These are phyloP conservation scores for Synanceia verrucosa DNA, from an alignment of 2,797 vertebrate species.

Conservation along the genomic window DNA sequence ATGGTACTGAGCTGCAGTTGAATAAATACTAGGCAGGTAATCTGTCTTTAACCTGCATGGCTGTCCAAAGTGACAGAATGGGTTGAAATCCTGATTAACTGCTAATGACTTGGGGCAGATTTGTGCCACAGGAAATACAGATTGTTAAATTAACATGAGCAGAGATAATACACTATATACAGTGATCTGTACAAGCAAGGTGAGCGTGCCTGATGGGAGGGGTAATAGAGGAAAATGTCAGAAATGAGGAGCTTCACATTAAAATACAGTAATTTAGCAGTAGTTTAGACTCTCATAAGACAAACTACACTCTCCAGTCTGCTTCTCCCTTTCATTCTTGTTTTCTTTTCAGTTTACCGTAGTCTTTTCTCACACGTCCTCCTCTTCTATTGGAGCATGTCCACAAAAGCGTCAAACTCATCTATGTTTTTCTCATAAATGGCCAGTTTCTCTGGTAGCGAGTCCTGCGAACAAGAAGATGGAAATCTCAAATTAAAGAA, in stretches of 20 bases:
- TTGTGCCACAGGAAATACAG: slow-evolving; percentile 31
- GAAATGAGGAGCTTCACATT: slow-evolving; percentile 35
- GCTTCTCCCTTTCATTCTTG: slow-evolving; percentile 16
- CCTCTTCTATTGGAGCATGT: slow-evolving; percentile 91
- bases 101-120: not conserved
- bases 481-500: not conserved
- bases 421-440: slow-evolving; percentile 97
- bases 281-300: slow-evolving; percentile 39
- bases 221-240: not conserved
- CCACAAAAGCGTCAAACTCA: slow-evolving; percentile 98
- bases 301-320: slow-evolving; percentile 19
- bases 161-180: slow-evolving; percentile 50
- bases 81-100: slow-evolving; percentile 17
- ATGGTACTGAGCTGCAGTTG: not conserved
- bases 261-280: slow-evolving; percentile 34
- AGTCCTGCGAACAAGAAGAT: slow-evolving; percentile 84
- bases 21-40: not conserved
- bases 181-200: slow-evolving; percentile 40
- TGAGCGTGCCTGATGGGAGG: not conserved
- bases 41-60: slow-evolving; percentile 6
- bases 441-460: slow-evolving; percentile 95
- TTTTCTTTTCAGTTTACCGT: not conserved
- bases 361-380: slow-evolving; percentile 7
- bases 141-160: slow-evolving; percentile 13
- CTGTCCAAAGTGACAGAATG: slow-evolving; percentile 14